phyloP scores from a whole-genome alignment of 2,888 invertebrate genomes.

The Leptinotarsa juncta region DNA sequence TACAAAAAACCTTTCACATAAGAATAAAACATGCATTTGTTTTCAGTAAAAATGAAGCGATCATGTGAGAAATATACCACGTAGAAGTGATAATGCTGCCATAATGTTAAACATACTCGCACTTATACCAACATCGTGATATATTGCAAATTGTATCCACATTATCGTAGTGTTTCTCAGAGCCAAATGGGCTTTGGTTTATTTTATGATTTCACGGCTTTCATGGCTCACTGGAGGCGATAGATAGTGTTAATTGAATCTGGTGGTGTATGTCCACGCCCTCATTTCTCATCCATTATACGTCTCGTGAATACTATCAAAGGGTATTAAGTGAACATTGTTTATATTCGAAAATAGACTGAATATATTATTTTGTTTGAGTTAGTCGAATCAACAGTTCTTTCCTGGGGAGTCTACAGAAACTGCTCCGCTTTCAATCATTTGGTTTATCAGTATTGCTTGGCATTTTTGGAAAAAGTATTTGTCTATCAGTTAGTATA shows the following conservation, averaged over 20 bases:
- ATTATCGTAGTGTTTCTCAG: constrained; percentile 14
- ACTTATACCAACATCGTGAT: constrained; percentile 34
- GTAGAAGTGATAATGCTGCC: constrained; percentile 3
- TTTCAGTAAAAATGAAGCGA: too few species aligned
- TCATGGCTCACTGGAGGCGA: constrained; percentile 25
- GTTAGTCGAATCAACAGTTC: too few species aligned
- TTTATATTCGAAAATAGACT: too few species aligned
- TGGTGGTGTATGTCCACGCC: constrained; percentile 4
- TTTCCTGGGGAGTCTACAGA: too few species aligned
- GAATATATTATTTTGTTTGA: too few species aligned
- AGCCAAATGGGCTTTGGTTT: constrained; percentile 30
- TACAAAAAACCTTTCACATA: too few species aligned
- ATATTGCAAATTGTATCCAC: constrained; percentile 42
- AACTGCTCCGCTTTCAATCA: too few species aligned
- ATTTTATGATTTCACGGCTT: constrained; percentile 30
- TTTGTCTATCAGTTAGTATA: too few species aligned
- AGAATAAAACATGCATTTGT: too few species aligned
- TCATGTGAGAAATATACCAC: not conserved
- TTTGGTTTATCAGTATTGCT: too few species aligned
- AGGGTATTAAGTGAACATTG: not conserved
- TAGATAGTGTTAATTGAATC: constrained; percentile 33
- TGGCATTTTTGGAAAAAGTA: too few species aligned
- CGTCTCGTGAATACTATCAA: not conserved
- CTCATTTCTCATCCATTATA: not conserved
- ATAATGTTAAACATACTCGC: constrained; percentile 6